Evolutionary conservation across 2,797 vertebrate species (phyloP).

Genomic region (Hozukius guyotensis): DNA sequence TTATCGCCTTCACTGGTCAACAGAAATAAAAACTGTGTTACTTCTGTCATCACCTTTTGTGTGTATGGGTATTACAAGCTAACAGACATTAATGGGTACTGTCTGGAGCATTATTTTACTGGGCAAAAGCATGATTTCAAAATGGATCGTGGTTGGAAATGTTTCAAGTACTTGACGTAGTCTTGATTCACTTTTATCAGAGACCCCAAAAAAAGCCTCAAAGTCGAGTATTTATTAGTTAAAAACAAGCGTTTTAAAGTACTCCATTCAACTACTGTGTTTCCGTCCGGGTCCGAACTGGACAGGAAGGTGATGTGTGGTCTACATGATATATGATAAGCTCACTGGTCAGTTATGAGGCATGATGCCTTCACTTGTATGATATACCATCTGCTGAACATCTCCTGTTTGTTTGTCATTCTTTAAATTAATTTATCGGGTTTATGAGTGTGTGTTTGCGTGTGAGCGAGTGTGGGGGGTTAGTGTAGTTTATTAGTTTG

Average conservation of each 20-base stretch:
- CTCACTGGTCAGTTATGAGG: slow-evolving; percentile 2
- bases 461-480: slow-evolving; percentile 7
- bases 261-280: background rate
- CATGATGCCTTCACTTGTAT: slow-evolving; percentile 25
- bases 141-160: slow-evolving; percentile 5
- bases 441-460: slow-evolving; percentile 26
- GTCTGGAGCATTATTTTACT: slow-evolving; percentile 8
- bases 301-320: background rate
- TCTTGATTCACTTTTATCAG: slow-evolving; percentile 29
- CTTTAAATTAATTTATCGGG: slow-evolving; percentile 64
- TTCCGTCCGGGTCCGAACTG: slow-evolving; percentile 7
- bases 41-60: slow-evolving; percentile 17
- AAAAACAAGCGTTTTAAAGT: slow-evolving; percentile 10
- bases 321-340: slow-evolving; percentile 21
- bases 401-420: slow-evolving; percentile 35
- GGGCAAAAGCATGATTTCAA: background rate
- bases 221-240: background rate
- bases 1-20: slow-evolving; percentile 23
- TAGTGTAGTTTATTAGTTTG: slow-evolving; percentile 23
- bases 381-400: slow-evolving; percentile 54
- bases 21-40: background rate
- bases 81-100: slow-evolving; percentile 2
- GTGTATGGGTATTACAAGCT: slow-evolving; percentile 28
- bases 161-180: slow-evolving; percentile 29
- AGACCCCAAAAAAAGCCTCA: slow-evolving; percentile 16